These are phyloP conservation scores for Orcinus orca DNA, from an alignment of 2,113 vertebrate genomes.

Conservation along the genomic window DNA sequence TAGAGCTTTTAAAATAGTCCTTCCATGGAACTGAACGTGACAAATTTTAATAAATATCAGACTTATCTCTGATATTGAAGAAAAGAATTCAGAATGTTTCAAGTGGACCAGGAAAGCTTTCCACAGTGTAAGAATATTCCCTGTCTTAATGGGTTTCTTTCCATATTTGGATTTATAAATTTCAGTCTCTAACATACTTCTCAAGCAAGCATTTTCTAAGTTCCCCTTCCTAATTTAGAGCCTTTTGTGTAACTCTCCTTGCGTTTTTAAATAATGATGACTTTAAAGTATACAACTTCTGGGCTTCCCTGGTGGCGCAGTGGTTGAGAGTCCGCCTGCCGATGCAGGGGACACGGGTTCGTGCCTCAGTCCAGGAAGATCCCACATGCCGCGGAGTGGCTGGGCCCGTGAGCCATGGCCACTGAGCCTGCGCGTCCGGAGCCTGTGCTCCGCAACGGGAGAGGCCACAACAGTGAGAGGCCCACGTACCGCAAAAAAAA, in stretches of 20 bases:
- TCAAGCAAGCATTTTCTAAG: slow-evolving; percentile 12
- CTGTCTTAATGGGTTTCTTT: neutral
- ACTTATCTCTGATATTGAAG: neutral
- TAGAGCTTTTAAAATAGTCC: neutral
- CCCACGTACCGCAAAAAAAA: too few relatives aligned
- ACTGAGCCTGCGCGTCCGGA: too few relatives aligned
- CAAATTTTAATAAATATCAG: slow-evolving; percentile 9
- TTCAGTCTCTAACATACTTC: slow-evolving; percentile 15
- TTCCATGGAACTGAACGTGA: neutral
- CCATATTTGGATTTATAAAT: slow-evolving; percentile 1
- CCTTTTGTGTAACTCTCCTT: neutral
- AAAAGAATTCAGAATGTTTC: neutral
- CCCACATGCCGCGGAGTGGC: too few relatives aligned
- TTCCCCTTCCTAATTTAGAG: neutral
- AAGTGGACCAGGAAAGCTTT: neutral
- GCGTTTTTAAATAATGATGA: neutral
- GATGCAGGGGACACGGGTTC: too few relatives aligned
- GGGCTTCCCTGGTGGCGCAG: too few relatives aligned
- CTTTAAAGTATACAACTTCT: neutral
- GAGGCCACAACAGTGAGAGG: too few relatives aligned
- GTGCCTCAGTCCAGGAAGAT: too few relatives aligned
- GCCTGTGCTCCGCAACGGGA: too few relatives aligned
- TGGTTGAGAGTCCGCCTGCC: too few relatives aligned
- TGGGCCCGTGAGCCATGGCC: too few relatives aligned
- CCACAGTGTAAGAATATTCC: neutral